Base-by-base conservation (phyloP, 1,140 invertebrate genomes). In the Phthorimaea operculella region DNA sequence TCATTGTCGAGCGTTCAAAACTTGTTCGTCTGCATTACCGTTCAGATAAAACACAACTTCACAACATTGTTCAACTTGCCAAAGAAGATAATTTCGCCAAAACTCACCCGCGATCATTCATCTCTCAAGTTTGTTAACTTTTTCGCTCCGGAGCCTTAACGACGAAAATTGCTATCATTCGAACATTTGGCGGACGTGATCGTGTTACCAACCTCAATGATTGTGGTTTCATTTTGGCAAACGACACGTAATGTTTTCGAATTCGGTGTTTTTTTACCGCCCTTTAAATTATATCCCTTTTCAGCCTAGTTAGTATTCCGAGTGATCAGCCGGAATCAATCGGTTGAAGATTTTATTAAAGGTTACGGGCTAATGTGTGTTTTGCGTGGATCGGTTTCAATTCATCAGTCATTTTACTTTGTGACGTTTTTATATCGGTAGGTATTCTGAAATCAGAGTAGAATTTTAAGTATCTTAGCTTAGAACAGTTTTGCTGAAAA, bases 191-290 rank as follows among this genome's bases (percentile, higher is more conserved):
- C 10, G 3, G 3, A 39, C 36, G 36, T 39, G 36, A 39, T 9
- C 36, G 10, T 10, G 10, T 39, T 39, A 39, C 36, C 1, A n/a
- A 39, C n/a, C 36, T 12, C 36, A 39, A 10, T 4, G 36, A 39
- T 39, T 39, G 36, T 39, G 36, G 36, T 39, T 39, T 39, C 36
- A 39, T 39, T 39, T 39, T 39, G 36, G 36, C 36, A 39, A 39
- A 9, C 36, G 36, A 39, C 36, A 39, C 36, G 36, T 39, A 39
- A 39, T 39, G 36, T 39, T 39, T 39, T 3, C 36, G 10, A 39
- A 39, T 39, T 39, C 36, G 36, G 10, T n/a, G 10, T 39, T 39
- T 39, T 39, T 39, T 39, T 39, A 39, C 36, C n/a, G 36, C 36
- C 36, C 36, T 39, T 28, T 39, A 39, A 39, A 39, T 39, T 39